phyloP scores from a whole-genome alignment of 2,888 invertebrate species.

The Hirtodrosophila trivittata region DNA sequence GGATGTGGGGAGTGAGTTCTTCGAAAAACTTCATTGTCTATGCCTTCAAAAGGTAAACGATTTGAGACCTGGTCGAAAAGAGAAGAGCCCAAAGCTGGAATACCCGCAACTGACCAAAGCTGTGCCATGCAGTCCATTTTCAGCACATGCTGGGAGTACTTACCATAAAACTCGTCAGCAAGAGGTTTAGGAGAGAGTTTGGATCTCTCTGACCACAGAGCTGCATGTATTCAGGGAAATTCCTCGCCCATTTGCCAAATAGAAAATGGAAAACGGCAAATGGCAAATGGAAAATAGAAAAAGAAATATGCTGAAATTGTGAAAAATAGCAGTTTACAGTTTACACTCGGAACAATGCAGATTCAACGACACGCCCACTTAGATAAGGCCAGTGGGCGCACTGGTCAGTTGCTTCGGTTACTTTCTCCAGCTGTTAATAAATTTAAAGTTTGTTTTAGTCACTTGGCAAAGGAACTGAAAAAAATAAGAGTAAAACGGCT shows the following conservation, averaged over 20 bases:
- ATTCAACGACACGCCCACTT: constrained; percentile 34
- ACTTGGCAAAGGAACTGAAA: constrained; percentile 27
- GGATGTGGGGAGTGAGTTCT: constrained; percentile 1
- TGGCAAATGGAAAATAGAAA: background rate
- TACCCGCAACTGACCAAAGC: constrained; percentile 33
- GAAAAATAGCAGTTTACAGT: constrained; percentile 53
- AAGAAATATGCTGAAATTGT: constrained; percentile 58
- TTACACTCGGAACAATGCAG: constrained; percentile 55
- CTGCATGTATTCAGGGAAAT: background rate
- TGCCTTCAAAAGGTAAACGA: constrained; percentile 65
- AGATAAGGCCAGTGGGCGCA: constrained; percentile 11
- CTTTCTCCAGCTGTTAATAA: constrained; percentile 69
- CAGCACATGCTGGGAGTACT: constrained; percentile 48
- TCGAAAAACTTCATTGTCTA: constrained; percentile 63
- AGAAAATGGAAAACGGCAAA: constrained; percentile 12
- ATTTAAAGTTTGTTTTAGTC: constrained; percentile 72
- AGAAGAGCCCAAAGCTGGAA: constrained; percentile 46
- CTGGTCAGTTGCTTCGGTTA: constrained; percentile 43
- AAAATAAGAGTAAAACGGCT: constrained; percentile 14
- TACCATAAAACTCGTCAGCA: constrained; percentile 60
- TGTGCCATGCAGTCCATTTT: constrained; percentile 21
- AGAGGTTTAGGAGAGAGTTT: background rate
- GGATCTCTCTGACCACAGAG: background rate
- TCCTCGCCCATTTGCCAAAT: constrained; percentile 45
- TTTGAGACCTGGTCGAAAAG: constrained; percentile 42